Percentiles rank a stretch among this genome's conserved stretches.
phyloP scores from a whole-genome alignment of 2,888 invertebrate species.

The Eurytoma californica region DNA sequence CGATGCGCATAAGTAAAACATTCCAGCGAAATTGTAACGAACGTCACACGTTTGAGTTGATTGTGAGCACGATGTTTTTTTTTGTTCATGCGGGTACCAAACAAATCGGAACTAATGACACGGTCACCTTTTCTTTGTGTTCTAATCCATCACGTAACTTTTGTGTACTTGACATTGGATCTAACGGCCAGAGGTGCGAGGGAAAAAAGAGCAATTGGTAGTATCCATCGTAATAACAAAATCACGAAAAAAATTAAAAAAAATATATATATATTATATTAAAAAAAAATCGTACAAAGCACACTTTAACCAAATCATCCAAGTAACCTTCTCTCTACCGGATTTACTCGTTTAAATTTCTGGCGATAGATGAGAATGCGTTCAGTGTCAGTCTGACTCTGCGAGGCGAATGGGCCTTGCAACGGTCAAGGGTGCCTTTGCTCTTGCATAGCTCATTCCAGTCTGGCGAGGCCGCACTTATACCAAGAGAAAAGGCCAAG shows the following conservation, averaged over 20 bases:
- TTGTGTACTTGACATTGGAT: slow-evolving; percentile 10
- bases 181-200: slow-evolving; percentile 3
- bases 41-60: slow-evolving; percentile 44
- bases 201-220: slow-evolving; percentile 24
- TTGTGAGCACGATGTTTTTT: not conserved
- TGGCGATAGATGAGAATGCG: slow-evolving; percentile 68
- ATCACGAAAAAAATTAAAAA: not conserved
- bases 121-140: not conserved
- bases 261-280: not conserved
- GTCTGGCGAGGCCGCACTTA: slow-evolving; percentile 8
- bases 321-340: slow-evolving; percentile 69
- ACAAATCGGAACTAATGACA: slow-evolving; percentile 1
- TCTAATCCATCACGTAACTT: not conserved
- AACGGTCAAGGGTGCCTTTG: slow-evolving; percentile 5
- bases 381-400: slow-evolving; percentile 45
- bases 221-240: not conserved
- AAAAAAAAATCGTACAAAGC: slow-evolving; percentile 17
- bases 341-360: slow-evolving; percentile 72
- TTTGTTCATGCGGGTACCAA: slow-evolving; percentile 2
- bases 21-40: slow-evolving; percentile 46
- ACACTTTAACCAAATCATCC: slow-evolving; percentile 36
- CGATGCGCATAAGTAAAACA: slow-evolving; percentile 47
- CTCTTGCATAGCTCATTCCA: slow-evolving; percentile 30
- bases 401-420: slow-evolving; percentile 23
- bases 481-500: slow-evolving; percentile 25